Conservation (phyloP, 2,888 invertebrate species). For the Acleris emargana region DNA sequence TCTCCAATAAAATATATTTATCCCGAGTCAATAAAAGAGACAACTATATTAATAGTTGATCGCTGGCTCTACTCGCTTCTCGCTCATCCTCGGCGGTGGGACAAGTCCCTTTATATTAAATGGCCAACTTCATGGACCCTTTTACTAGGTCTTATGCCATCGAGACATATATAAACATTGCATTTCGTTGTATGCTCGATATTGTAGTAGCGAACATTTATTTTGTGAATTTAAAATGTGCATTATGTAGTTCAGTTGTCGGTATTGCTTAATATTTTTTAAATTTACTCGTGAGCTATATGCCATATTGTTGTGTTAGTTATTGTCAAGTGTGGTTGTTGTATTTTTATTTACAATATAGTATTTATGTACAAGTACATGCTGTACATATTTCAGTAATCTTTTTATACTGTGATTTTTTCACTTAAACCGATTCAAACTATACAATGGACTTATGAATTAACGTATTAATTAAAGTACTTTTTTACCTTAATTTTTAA, state of each 20-base stretch:
- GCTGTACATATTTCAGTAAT: neutral
- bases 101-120: too few relatives aligned
- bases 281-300: slow-evolving; percentile 2
- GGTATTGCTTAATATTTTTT: slow-evolving; percentile 33
- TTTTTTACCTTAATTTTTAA: neutral
- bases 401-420: neutral
- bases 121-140: neutral
- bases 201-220: slow-evolving; percentile 27
- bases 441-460: slow-evolving; percentile 1
- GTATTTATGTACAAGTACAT: neutral
- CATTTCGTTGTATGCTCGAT: slow-evolving; percentile 19
- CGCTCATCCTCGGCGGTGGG: too few relatives aligned
- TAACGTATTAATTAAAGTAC: slow-evolving; percentile 4
- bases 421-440: neutral
- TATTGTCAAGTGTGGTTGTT: neutral
- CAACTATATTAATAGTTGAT: too few relatives aligned
- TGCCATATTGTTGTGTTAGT: neutral
- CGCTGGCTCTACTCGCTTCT: too few relatives aligned
- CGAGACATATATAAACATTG: slow-evolving; percentile 5
- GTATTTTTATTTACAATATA: neutral
- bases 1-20: too few relatives aligned
- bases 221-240: slow-evolving; percentile 31
- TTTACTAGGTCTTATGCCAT: neutral
- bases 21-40: too few relatives aligned
- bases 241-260: slow-evolving; percentile 40